These are phyloP conservation scores for Cylas formicarius DNA, from an alignment of 1,140 invertebrate genomes.

Conservation along the genomic window DNA sequence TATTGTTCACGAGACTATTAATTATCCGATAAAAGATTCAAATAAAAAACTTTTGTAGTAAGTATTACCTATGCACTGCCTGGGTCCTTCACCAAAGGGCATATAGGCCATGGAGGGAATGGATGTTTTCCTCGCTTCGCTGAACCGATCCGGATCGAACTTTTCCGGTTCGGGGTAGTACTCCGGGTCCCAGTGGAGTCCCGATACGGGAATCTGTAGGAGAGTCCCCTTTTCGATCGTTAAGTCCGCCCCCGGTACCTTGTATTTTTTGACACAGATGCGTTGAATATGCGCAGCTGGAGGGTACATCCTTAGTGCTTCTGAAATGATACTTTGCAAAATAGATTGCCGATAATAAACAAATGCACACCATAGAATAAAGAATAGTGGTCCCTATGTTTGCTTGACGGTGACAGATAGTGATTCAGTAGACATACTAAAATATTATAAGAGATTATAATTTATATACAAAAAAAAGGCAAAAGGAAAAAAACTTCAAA, in stretches of 20 bases:
- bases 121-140: conserved; percentile 31
- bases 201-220: conserved; percentile 41
- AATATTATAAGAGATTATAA: no score
- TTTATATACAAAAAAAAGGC: no score
- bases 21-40: no score
- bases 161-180: conserved; percentile 48
- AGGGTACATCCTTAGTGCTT: conserved; percentile 56
- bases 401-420: no score
- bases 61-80: conserved; percentile 47
- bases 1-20: no score
- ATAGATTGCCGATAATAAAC: no score
- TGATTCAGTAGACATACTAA: no score
- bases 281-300: conserved; percentile 50
- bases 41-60: no score
- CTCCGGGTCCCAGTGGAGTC: conserved; percentile 39
- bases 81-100: conserved; percentile 48
- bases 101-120: conserved; percentile 39
- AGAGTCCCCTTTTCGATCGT: conserved; percentile 40
- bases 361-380: no score
- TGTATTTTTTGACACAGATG: conserved; percentile 40
- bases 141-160: conserved; percentile 44
- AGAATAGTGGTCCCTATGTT: no score
- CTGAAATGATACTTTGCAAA: no score
- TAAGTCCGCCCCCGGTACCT: conserved; percentile 37
- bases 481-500: no score